A percentile compares a stretch with the other conserved stretches of the same genome.
Evolutionary conservation across 2,888 invertebrate genomes (phyloP).

Genomic region (Anticlea derivata): DNA sequence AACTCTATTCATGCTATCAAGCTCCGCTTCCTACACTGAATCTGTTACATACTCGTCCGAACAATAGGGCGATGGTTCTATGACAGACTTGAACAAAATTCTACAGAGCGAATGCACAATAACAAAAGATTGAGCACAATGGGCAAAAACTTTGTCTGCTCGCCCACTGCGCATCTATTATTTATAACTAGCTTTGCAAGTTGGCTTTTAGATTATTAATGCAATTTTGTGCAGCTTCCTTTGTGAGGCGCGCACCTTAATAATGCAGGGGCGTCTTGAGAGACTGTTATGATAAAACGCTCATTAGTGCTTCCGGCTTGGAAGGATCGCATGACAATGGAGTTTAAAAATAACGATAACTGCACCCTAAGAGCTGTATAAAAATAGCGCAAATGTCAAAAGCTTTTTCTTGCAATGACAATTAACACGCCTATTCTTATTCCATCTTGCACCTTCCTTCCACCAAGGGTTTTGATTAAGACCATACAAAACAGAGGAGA

Average conservation of each 20-base stretch:
- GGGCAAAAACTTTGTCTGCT: slow-evolving; percentile 39
- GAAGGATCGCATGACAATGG: not conserved
- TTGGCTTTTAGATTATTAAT: slow-evolving; percentile 34
- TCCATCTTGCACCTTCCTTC: too few species aligned
- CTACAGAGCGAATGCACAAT: slow-evolving; percentile 39
- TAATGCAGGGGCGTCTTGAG: slow-evolving; percentile 10
- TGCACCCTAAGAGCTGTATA: not conserved
- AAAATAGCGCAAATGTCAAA: not conserved
- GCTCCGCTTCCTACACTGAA: slow-evolving; percentile 7
- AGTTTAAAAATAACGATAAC: slow-evolving; percentile 11
- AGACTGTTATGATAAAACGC: slow-evolving; percentile 18
- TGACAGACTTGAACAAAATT: slow-evolving; percentile 32
- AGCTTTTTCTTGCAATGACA: slow-evolving; percentile 5
- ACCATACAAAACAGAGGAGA: too few species aligned
- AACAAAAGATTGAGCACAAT: slow-evolving; percentile 45
- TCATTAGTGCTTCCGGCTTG: slow-evolving; percentile 29
- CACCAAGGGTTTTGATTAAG: too few species aligned
- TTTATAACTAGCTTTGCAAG: slow-evolving; percentile 39
- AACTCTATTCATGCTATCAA: slow-evolving; percentile 14
- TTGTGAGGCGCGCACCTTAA: slow-evolving; percentile 18
- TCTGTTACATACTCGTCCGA: slow-evolving; percentile 4
- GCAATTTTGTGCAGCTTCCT: slow-evolving; percentile 22
- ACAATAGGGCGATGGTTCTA: slow-evolving; percentile 10
- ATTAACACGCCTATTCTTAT: too few species aligned
- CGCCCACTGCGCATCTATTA: slow-evolving; percentile 41